Evolutionary conservation across 2,888 invertebrate species (phyloP), one percentile per base, ranked within the genome.

Genomic region (Drosophila quinaria): DNA sequence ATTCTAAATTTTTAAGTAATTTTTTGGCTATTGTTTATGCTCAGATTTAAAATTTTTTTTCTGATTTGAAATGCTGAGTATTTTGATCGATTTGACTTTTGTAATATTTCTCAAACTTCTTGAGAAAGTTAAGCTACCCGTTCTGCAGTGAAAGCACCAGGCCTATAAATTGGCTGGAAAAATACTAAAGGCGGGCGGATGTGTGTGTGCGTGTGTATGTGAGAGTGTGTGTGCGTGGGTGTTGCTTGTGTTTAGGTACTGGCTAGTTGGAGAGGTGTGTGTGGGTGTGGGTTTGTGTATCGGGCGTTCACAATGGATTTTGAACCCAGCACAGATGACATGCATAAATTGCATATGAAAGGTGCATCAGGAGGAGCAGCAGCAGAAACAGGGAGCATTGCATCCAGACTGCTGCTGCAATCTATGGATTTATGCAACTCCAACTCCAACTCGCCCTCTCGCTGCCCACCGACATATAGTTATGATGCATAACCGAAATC

Each of bases 291-390:
- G 60, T 10, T 22, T 19, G 51, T 22, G 60, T 17, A 13, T 37
- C 9, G 33, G 29, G 35, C 10, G 44, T 25, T 39, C 35, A 81
- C 84, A 88, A 84, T 80, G 81, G 80, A 71, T 72, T 68, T 69
- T 64, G 61, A 50, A 50, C 63, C 44, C 70, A 68, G 76, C 74
- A 54, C 74, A 83, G 89, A 80, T 87, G 86, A 82, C 79, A 81
- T 84, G 80, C 84, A 87, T 87, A 88, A 87, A 87, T 87, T 87
- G 86, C 86, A 88, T 84, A 84, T 88, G 84, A 86, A 86, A 86
- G 88, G 86, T 86, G 88, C 83, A 77, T 74, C 83, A 75, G 72
- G 58, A 63, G 49, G 46, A 52, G 63, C 62, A 41, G 19, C 64
- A 49, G 59, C 54, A 52, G 41, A 25, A 1, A 25, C 47, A 58